A percentile compares a stretch with the other conserved stretches of the same genome.
Conservation (phyloP, 2,113 vertebrate species). For the Tauraco erythrolophus region DNA sequence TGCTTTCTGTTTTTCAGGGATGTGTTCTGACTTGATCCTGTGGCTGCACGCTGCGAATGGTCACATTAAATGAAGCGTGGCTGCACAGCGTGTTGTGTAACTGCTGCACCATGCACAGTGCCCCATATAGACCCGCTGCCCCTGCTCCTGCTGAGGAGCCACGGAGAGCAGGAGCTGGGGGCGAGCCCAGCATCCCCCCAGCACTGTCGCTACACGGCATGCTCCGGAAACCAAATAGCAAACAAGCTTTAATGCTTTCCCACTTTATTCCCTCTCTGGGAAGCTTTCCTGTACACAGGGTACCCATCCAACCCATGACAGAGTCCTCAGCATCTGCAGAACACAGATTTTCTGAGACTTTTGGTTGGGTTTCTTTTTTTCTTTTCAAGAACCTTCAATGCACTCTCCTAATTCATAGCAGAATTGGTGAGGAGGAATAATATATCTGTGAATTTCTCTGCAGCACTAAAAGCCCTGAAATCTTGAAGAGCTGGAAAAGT, state of each 20-base stretch:
- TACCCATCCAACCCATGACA: background rate
- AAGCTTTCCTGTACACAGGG: background rate
- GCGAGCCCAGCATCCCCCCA: background rate
- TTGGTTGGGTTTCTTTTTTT: background rate
- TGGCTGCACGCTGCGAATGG: background rate
- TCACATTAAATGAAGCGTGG: background rate
- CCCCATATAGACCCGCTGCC: background rate
- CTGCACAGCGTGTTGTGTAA: background rate
- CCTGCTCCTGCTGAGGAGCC: background rate
- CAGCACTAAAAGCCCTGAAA: background rate
- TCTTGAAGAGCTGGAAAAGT: background rate
- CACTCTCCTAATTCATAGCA: background rate
- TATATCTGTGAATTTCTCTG: background rate
- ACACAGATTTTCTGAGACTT: background rate
- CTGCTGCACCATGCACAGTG: rapidly evolving
- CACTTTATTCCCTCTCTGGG: background rate
- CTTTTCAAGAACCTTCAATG: background rate
- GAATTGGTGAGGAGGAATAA: background rate
- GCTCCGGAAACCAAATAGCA: background rate
- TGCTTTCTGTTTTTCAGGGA: background rate
- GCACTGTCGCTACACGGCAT: background rate
- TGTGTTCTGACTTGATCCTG: background rate
- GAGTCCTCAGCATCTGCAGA: background rate
- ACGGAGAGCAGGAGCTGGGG: background rate
- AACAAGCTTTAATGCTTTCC: no score